phyloP scores from a whole-genome alignment of 64 coral and sea anemone genomes.

The Porites lutea region DNA sequence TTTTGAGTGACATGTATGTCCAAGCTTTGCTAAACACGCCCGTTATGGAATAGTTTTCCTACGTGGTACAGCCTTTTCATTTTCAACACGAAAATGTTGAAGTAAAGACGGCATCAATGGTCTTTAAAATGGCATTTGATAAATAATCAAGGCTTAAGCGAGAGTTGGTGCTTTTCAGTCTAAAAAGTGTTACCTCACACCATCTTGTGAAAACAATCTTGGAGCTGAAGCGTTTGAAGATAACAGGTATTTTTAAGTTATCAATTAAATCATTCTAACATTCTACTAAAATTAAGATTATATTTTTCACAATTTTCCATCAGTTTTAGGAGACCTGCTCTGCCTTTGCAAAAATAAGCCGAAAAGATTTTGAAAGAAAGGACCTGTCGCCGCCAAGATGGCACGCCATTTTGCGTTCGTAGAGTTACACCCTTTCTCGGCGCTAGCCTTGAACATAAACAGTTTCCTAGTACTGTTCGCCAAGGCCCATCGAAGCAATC shows the following conservation, averaged over 20 bases:
- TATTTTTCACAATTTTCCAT: not conserved
- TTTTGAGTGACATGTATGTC: slow-evolving; percentile 21
- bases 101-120: not conserved
- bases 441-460: not conserved
- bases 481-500: not conserved
- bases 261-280: not conserved
- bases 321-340: not conserved
- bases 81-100: not conserved
- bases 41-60: not conserved
- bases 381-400: not conserved
- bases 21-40: slow-evolving; percentile 5
- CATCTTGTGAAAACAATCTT: not conserved
- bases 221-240: not conserved
- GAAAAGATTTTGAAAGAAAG: not conserved
- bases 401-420: slow-evolving; percentile 4
- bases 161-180: not conserved
- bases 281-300: not conserved
- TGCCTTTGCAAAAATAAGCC: not conserved
- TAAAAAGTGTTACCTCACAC: not conserved
- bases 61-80: not conserved
- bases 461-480: not conserved
- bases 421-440: slow-evolving; percentile 11
- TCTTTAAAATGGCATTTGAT: not conserved
- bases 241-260: not conserved
- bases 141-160: not conserved